phyloP scores from a whole-genome alignment of 2,888 invertebrate species.

The Boloria selene region DNA sequence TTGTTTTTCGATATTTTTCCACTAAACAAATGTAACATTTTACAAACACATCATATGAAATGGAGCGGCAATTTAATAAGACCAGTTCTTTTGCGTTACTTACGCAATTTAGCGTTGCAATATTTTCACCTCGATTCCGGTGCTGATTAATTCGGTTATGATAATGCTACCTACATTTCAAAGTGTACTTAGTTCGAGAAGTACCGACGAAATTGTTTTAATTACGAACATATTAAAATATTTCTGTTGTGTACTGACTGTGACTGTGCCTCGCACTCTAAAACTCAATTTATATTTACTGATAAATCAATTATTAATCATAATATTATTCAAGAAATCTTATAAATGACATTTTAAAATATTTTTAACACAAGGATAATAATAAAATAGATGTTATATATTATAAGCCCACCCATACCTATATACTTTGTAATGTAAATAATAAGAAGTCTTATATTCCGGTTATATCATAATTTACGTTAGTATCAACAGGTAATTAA shows the following conservation, averaged over 20 bases:
- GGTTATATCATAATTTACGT: background rate
- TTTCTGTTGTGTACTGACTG: conserved; percentile 12
- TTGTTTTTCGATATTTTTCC: conserved; percentile 48
- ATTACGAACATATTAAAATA: background rate
- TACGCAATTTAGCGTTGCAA: conserved; percentile 74
- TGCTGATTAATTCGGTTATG: conserved; percentile 70
- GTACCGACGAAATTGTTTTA: conserved; percentile 9
- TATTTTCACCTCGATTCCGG: conserved; percentile 66
- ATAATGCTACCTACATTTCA: conserved; percentile 58
- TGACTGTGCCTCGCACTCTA: background rate
- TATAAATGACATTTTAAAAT: background rate
- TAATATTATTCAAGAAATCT: background rate
- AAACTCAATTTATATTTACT: background rate
- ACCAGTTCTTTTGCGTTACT: conserved; percentile 65
- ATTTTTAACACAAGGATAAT: too few species aligned
- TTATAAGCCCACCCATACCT: too few species aligned
- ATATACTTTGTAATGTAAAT: too few species aligned
- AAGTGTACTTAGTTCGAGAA: conserved; percentile 15
- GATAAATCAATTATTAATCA: background rate
- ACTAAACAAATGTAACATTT: conserved; percentile 33
- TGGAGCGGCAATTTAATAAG: conserved; percentile 65
- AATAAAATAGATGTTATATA: too few species aligned
- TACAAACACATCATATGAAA: conserved; percentile 55
- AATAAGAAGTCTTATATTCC: background rate
- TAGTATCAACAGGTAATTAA: conserved; percentile 11